A percentile compares a stretch with the other conserved stretches of the same genome.
These are phyloP conservation scores for Phalloptychus januarius DNA, from an alignment of 2,797 vertebrate genomes.

Conservation along the genomic window DNA sequence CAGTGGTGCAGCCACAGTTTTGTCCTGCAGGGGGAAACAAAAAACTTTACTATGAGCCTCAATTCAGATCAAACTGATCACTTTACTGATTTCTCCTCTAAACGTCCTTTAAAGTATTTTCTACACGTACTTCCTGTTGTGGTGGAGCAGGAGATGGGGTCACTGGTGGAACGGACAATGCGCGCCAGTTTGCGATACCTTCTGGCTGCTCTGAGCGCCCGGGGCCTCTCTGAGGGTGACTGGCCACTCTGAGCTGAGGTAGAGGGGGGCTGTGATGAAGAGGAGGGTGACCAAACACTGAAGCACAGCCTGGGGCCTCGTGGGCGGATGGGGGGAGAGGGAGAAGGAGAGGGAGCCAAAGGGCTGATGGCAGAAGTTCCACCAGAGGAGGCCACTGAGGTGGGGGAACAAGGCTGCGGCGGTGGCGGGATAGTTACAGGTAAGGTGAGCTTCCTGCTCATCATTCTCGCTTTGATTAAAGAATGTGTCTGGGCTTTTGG, in stretches of 20 bases:
- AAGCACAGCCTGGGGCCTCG: conserved; percentile 85
- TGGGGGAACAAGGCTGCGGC: conserved; percentile 76
- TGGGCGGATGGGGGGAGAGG: conserved; percentile 71
- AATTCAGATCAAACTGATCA: background rate
- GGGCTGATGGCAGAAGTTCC: conserved; percentile 73
- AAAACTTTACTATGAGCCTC: conserved; percentile 12
- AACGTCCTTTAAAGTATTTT: background rate
- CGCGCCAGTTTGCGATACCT: conserved; percentile 80
- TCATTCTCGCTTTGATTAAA: conserved; percentile 74
- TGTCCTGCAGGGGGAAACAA: conserved; percentile 80
- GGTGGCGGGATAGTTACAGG: conserved; percentile 74
- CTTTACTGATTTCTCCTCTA: background rate
- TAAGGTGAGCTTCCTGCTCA: conserved; percentile 78
- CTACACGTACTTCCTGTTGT: conserved; percentile 81
- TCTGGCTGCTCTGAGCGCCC: conserved; percentile 60
- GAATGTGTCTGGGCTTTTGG: conserved; percentile 60
- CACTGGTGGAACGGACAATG: conserved; percentile 93
- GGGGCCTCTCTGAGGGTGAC: conserved; percentile 62
- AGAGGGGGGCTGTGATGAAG: conserved; percentile 74
- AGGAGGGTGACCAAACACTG: conserved; percentile 82
- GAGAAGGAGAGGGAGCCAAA: conserved; percentile 69
- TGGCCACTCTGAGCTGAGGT: conserved; percentile 74
- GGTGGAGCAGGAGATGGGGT: conserved; percentile 88
- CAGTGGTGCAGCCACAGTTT: conserved; percentile 68
- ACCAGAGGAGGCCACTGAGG: conserved; percentile 71